Percentiles rank a stretch among this genome's conserved stretches.
Evolutionary conservation across 1,140 invertebrate species (phyloP).

Genomic region (Zaprionus ghesquierei): DNA sequence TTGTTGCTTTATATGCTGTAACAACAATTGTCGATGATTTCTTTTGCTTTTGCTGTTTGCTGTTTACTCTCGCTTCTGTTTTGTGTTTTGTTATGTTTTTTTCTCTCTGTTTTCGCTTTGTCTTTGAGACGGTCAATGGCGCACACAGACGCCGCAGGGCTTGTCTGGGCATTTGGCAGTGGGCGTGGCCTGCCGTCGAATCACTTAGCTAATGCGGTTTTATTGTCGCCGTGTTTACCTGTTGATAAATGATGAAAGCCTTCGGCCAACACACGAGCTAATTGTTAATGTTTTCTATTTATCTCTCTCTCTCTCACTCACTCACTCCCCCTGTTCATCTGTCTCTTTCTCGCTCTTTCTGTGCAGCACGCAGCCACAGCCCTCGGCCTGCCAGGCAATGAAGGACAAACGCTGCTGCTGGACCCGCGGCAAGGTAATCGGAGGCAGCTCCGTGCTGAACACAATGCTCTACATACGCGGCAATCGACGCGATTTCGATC

Average conservation of each 20-base stretch:
- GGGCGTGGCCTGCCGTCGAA: constrained; percentile 42
- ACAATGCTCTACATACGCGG: constrained; percentile 97
- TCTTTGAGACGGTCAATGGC: constrained; percentile 32
- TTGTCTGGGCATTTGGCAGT: constrained; percentile 35
- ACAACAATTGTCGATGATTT: constrained; percentile 37
- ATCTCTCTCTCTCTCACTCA: neutral
- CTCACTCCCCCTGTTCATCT: neutral
- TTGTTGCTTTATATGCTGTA: constrained; percentile 37
- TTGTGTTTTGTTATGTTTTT: constrained; percentile 15
- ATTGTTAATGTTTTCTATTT: constrained; percentile 47
- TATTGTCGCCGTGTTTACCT: constrained; percentile 53
- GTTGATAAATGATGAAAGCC: constrained; percentile 41
- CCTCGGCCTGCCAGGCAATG: constrained; percentile 93
- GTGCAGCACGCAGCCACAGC: constrained; percentile 90
- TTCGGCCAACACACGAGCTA: constrained; percentile 43
- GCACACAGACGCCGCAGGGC: constrained; percentile 9
- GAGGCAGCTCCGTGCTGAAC: constrained; percentile 93
- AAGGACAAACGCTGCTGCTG: constrained; percentile 90
- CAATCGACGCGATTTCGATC: constrained; percentile 94
- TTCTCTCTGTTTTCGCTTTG: constrained; percentile 4
- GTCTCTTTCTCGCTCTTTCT: neutral
- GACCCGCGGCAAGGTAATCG: constrained; percentile 93
- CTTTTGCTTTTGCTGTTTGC: constrained; percentile 12
- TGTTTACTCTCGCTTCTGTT: constrained; percentile 27
- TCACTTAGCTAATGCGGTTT: constrained; percentile 57